phyloP scores from a whole-genome alignment of 1,140 invertebrate genomes.

The Ceratina australensis region DNA sequence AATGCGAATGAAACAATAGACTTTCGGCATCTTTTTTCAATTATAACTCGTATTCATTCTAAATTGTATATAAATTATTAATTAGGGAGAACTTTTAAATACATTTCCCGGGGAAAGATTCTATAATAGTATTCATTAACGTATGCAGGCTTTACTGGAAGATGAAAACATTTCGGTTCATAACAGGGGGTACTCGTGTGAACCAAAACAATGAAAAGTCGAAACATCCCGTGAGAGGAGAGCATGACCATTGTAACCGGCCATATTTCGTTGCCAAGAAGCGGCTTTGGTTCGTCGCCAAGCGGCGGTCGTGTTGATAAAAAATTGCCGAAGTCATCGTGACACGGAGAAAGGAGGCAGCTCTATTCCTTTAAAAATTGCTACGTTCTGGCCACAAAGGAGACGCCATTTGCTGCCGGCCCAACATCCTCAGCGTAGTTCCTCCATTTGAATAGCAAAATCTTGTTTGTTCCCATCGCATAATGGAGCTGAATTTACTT shows the following conservation, averaged over 20 bases:
- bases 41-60: too few relatives aligned
- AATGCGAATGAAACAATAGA: too few relatives aligned
- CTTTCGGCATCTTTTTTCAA: too few relatives aligned
- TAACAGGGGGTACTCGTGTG: too few relatives aligned
- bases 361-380: constrained; percentile 15
- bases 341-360: background rate
- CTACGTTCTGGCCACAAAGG: background rate
- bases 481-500: constrained; percentile 24
- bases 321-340: background rate
- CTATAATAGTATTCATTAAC: too few relatives aligned
- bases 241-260: background rate
- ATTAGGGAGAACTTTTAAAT: too few relatives aligned
- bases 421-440: background rate
- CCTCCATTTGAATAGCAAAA: constrained; percentile 42
- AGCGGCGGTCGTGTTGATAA: background rate
- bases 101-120: too few relatives aligned
- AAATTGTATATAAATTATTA: too few relatives aligned
- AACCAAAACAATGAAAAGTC: background rate
- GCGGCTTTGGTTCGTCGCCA: constrained; percentile 10
- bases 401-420: background rate
- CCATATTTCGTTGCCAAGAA: background rate
- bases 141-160: too few relatives aligned
- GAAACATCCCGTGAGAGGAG: background rate
- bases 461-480: background rate
- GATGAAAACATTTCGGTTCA: too few relatives aligned